phyloP scores from a whole-genome alignment of 23 tunicate genomes.

The Halocynthia roretzi region DNA sequence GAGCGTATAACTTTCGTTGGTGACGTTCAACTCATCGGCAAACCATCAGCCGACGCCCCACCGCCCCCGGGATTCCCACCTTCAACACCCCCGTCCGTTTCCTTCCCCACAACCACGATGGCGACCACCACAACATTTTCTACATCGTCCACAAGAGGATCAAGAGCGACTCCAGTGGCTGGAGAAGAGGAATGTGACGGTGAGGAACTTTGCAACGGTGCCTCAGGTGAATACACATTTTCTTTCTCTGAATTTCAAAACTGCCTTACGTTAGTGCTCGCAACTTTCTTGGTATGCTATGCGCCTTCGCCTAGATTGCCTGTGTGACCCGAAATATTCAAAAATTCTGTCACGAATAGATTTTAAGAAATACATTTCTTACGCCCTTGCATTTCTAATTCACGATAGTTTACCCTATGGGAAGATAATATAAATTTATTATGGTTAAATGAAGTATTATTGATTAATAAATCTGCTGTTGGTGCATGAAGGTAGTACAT shows the following conservation, averaged over 20 bases:
- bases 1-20: conserved; percentile 33
- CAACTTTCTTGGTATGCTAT: not conserved
- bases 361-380: too few relatives aligned
- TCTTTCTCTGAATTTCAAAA: not conserved
- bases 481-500: too few relatives aligned
- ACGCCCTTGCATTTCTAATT: too few relatives aligned
- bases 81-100: conserved; percentile 22
- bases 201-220: conserved; percentile 26
- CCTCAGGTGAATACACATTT: conserved; percentile 26
- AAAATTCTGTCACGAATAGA: too few relatives aligned
- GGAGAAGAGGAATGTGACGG: conserved; percentile 26
- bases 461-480: too few relatives aligned
- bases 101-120: conserved; percentile 60
- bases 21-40: conserved; percentile 39
- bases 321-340: not conserved
- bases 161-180: not conserved
- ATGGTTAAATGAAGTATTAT: too few relatives aligned
- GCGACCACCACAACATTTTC: conserved; percentile 58
- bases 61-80: conserved; percentile 20
- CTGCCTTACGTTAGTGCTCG: not conserved
- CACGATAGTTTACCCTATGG: too few relatives aligned
- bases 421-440: too few relatives aligned
- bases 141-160: conserved; percentile 28
- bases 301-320: not conserved
- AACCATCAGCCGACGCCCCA: conserved; percentile 19